These are phyloP conservation scores for Tinea pellionella DNA, from an alignment of 2,888 invertebrate species.

Conservation along the genomic window DNA sequence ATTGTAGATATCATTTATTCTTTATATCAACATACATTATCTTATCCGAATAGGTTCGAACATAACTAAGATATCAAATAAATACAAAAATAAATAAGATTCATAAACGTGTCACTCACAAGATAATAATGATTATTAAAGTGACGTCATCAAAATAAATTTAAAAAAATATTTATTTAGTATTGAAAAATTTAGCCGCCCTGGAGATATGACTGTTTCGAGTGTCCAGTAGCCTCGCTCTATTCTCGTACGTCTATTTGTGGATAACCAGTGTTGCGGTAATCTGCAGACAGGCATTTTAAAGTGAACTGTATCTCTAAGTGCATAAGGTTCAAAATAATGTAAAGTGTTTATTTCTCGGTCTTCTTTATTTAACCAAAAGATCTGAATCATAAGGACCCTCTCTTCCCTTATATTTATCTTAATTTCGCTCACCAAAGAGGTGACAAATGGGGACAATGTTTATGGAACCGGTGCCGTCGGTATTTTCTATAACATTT, in stretches of 20 bases:
- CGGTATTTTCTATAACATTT: background rate
- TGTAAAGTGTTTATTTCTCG: slow-evolving; percentile 17
- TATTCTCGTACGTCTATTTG: slow-evolving; percentile 67
- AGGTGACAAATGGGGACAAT: slow-evolving; percentile 55
- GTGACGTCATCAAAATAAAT: background rate
- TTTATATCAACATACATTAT: background rate
- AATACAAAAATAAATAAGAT: background rate
- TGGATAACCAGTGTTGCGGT: slow-evolving; percentile 51
- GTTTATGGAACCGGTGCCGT: slow-evolving; percentile 5
- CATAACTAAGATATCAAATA: background rate
- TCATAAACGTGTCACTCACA: background rate
- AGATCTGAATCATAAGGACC: slow-evolving; percentile 49
- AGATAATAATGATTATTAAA: background rate
- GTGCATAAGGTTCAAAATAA: slow-evolving; percentile 34
- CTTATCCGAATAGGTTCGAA: background rate
- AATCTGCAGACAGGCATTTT: slow-evolving; percentile 32
- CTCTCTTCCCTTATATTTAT: slow-evolving; percentile 58
- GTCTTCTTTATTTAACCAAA: slow-evolving; percentile 31
- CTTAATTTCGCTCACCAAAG: slow-evolving; percentile 57
- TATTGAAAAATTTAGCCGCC: slow-evolving; percentile 7
- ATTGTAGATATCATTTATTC: no score
- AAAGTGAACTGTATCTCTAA: slow-evolving; percentile 40
- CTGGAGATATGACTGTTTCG: slow-evolving; percentile 18
- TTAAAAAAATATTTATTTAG: background rate
- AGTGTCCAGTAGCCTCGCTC: slow-evolving; percentile 60